Conservation (phyloP, 2,888 invertebrate species). For the Phyllotreta striolata region DNA sequence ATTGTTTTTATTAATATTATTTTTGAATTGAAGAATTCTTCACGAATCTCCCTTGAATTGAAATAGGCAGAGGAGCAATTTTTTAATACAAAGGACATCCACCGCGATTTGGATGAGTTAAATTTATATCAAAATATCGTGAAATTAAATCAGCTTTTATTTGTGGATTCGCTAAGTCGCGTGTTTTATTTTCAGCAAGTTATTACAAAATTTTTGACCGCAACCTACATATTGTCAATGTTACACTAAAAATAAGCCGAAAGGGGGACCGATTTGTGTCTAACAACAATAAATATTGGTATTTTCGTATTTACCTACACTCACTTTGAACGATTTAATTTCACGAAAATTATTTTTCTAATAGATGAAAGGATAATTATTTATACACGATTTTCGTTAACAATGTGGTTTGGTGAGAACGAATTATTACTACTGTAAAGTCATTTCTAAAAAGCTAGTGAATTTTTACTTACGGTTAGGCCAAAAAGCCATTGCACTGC, state of each 20-base stretch:
- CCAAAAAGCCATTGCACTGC: slow-evolving; percentile 80
- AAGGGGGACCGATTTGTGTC: slow-evolving; percentile 11
- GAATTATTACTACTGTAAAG: background rate
- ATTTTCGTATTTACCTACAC: slow-evolving; percentile 15
- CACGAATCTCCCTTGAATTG: no score
- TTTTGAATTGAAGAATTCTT: no score
- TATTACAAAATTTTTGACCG: slow-evolving; percentile 50
- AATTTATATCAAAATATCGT: slow-evolving; percentile 31
- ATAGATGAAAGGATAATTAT: background rate
- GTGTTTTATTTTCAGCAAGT: slow-evolving; percentile 46
- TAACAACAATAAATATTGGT: no score
- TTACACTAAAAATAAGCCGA: slow-evolving; percentile 45
- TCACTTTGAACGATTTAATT: background rate
- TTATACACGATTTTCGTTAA: background rate
- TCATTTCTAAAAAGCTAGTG: background rate
- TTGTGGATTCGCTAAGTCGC: slow-evolving; percentile 43
- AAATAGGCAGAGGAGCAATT: no score
- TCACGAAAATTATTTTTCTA: no score
- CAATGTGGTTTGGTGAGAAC: background rate
- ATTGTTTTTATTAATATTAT: no score
- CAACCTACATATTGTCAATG: slow-evolving; percentile 54
- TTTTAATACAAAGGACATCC: no score
- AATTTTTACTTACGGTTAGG: slow-evolving; percentile 76
- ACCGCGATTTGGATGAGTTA: no score
- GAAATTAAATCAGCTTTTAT: slow-evolving; percentile 42